Conservation (phyloP, 2,797 vertebrate genomes). For the Astyanax mexicanus region DNA sequence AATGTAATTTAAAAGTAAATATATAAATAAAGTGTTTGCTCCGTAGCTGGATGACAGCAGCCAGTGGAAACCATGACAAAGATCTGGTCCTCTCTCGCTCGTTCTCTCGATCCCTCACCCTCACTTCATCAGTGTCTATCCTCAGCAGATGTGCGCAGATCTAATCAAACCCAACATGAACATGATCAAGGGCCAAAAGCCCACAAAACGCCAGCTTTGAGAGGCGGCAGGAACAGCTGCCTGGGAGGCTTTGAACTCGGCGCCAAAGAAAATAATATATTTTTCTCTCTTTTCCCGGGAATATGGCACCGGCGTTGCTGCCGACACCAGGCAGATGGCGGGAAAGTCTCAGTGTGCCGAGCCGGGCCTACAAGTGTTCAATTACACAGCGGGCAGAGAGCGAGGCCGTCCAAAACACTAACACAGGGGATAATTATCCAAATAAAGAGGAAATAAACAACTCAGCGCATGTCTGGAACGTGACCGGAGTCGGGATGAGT, state of each 20-base stretch:
- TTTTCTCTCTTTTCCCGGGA: slow-evolving; percentile 67
- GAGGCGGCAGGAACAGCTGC: slow-evolving; percentile 71
- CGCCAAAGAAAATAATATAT: slow-evolving; percentile 66
- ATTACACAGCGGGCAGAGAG: slow-evolving; percentile 41
- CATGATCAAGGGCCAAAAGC: slow-evolving; percentile 71
- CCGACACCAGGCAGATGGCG: slow-evolving; percentile 75
- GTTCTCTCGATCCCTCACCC: not conserved
- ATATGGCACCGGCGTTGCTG: slow-evolving; percentile 66
- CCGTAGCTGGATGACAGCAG: not conserved
- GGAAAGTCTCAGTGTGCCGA: slow-evolving; percentile 52
- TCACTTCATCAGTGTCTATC: slow-evolving; percentile 4
- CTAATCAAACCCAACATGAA: slow-evolving; percentile 67
- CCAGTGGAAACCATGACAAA: not conserved
- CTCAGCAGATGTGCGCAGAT: slow-evolving; percentile 63
- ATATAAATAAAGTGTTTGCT: not conserved
- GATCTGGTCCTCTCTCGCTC: not conserved
- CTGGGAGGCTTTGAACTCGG: slow-evolving; percentile 63
- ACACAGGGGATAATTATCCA: slow-evolving; percentile 25
- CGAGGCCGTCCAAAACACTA: slow-evolving; percentile 21
- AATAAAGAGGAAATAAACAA: slow-evolving; percentile 21
- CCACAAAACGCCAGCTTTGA: slow-evolving; percentile 73
- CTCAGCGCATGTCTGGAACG: not conserved
- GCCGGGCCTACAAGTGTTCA: slow-evolving; percentile 50
- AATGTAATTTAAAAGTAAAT: no score
- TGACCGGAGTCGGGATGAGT: not conserved